These are phyloP conservation scores for human (Homo sapiens) DNA, from an alignment of 2,113 vertebrate genomes.

Conservation along the genomic window GRCh38 chr16:49587501-49588000, in stretches of 20 bases:
- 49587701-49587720: neutral
- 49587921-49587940: neutral
- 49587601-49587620: neutral
- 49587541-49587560: neutral
- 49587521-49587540: accelerated
- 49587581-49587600: neutral
- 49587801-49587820: neutral
- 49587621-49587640: neutral
- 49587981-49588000: neutral
- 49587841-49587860: conserved; percentile 6
- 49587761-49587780: neutral
- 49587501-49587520: neutral
- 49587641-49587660: neutral
- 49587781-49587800: neutral
- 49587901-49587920: neutral
- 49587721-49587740: neutral
- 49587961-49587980: neutral
- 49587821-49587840: neutral
- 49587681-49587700: neutral
- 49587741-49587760: neutral
- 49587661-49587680: no score
- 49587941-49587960: neutral
- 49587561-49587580: no score
- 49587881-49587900: neutral
- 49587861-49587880: neutral